Conservation (phyloP, 2,888 invertebrate species). For the Archips crataeganus region DNA sequence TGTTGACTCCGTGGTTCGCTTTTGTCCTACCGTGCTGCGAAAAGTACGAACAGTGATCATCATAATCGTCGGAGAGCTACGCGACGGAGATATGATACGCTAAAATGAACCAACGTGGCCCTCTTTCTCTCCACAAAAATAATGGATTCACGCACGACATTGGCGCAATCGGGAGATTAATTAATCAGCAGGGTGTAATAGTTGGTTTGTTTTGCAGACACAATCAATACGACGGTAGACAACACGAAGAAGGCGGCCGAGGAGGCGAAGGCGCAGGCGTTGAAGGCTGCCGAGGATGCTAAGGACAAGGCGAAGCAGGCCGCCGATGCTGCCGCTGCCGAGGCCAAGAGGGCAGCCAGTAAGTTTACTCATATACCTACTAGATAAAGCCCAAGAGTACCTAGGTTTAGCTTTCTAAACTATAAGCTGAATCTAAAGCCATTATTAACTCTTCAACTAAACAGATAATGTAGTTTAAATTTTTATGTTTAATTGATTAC, state of each 20-base stretch:
- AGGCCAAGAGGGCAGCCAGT: conserved; percentile 77
- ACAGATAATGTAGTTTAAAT: too few species aligned
- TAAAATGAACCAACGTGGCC: too few species aligned
- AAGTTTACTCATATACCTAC: conserved; percentile 48
- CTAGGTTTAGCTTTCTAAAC: conserved; percentile 1
- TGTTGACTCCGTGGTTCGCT: too few species aligned
- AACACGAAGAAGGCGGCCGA: conserved; percentile 78
- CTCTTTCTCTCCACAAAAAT: too few species aligned
- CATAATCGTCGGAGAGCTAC: too few species aligned
- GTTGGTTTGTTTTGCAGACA: conserved; percentile 60
- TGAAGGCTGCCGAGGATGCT: conserved; percentile 73
- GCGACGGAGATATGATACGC: too few species aligned
- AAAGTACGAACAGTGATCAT: too few species aligned
- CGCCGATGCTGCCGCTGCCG: conserved; percentile 72
- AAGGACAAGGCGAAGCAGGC: conserved; percentile 74
- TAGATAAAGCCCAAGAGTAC: background rate
- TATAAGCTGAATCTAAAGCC: background rate
- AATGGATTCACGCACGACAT: background rate
- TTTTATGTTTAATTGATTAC: too few species aligned
- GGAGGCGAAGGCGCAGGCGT: conserved; percentile 66
- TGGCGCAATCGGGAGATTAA: background rate
- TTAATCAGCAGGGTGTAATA: background rate
- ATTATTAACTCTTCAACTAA: background rate
- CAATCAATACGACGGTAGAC: conserved; percentile 76
- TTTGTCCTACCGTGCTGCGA: too few species aligned